phyloP scores from a whole-genome alignment of 2,113 vertebrate genomes.

The Mugil cephalus region DNA sequence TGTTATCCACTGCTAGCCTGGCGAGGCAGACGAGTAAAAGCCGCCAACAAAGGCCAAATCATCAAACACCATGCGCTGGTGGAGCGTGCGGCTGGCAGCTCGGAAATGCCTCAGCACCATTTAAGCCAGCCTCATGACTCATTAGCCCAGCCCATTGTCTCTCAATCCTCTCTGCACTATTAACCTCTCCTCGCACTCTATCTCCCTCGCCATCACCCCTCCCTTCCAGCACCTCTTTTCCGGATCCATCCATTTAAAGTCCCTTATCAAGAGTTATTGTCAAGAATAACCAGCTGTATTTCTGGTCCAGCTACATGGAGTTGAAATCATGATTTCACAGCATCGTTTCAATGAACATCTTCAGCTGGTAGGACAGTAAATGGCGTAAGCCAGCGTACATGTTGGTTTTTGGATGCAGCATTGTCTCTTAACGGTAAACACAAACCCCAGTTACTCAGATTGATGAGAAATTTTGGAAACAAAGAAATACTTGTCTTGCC shows the following conservation, averaged over 20 bases:
- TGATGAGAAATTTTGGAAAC: too few relatives aligned
- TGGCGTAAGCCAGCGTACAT: too few relatives aligned
- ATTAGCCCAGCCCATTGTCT: slow-evolving; percentile 71
- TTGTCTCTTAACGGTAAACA: too few relatives aligned
- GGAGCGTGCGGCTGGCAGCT: slow-evolving; percentile 22
- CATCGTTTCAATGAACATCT: neutral
- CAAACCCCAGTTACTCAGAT: too few relatives aligned
- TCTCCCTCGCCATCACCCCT: neutral
- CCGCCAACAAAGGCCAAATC: neutral
- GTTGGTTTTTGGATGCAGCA: too few relatives aligned
- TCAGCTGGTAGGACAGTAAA: neutral
- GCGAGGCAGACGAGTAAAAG: neutral
- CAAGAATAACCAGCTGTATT: slow-evolving; percentile 14
- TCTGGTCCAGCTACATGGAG: neutral
- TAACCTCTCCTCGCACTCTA: slow-evolving; percentile 42
- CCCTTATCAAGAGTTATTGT: neutral
- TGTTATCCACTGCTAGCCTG: neutral
- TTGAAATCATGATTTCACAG: neutral
- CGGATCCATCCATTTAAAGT: slow-evolving; percentile 38
- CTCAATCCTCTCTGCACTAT: slow-evolving; percentile 66
- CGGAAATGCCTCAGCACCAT: slow-evolving; percentile 63
- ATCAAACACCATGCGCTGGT: neutral
- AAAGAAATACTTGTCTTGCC: too few relatives aligned
- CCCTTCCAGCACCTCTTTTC: slow-evolving; percentile 29
- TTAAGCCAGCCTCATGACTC: slow-evolving; percentile 67